phyloP scores from a whole-genome alignment of 2,888 invertebrate genomes.

The Drosophila falleni region DNA sequence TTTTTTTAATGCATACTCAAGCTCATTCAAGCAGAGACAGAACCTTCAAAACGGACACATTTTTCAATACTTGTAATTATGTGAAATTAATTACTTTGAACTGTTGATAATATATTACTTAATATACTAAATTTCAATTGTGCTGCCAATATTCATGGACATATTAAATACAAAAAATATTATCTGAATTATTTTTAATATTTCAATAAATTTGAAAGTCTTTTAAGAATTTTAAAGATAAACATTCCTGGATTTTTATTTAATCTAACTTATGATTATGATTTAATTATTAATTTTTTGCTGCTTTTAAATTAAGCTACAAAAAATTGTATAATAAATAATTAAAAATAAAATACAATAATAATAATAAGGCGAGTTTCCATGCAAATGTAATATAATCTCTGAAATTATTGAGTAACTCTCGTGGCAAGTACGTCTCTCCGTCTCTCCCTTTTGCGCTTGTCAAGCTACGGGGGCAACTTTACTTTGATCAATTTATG shows the following conservation, averaged over 20 bases:
- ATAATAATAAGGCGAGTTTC: not conserved
- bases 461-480: slow-evolving; percentile 1
- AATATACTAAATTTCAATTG: not conserved
- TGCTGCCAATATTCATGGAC: not conserved
- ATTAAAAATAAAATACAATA: not conserved
- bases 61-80: not conserved
- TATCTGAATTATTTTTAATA: no score
- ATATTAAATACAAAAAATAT: no score
- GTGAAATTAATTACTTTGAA: not conserved
- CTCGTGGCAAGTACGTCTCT: slow-evolving; percentile 21
- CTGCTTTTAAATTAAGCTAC: not conserved
- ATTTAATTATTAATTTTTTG: no score
- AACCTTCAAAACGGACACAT: not conserved
- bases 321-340: not conserved
- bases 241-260: no score
- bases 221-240: no score
- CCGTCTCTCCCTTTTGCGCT: slow-evolving; percentile 4
- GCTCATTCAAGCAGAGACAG: slow-evolving; percentile 2
- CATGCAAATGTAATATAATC: not conserved
- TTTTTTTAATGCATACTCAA: not conserved
- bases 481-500: slow-evolving; percentile 46
- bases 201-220: no score
- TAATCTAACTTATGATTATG: no score
- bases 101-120: not conserved
- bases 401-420: not conserved